A percentile compares a stretch with the other conserved stretches of the same genome.
These are phyloP conservation scores for Caenorhabditis sp. DNA, from an alignment of 2,888 invertebrate genomes.

Conservation along the genomic window DNA sequence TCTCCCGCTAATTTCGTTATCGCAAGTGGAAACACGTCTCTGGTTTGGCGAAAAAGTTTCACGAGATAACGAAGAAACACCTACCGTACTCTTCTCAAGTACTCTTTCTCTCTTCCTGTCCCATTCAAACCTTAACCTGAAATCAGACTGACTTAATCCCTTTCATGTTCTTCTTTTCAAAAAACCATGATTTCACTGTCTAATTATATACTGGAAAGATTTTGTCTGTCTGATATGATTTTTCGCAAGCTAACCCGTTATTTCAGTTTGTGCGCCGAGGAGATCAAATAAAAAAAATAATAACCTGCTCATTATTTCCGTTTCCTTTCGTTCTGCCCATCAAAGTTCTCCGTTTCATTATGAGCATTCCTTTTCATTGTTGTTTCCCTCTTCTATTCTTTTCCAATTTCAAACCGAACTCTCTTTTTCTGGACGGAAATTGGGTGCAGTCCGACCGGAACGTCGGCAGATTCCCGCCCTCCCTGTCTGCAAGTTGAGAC, in stretches of 20 bases:
- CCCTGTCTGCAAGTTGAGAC: neutral
- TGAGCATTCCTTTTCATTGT: neutral
- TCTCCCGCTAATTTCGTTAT: conserved; percentile 20
- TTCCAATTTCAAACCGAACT: conserved; percentile 10
- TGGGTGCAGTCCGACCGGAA: conserved; percentile 6
- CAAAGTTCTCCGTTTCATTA: conserved; percentile 21
- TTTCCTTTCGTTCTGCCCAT: neutral
- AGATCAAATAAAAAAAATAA: neutral
- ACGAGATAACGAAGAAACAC: too few relatives aligned
- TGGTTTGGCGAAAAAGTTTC: neutral
- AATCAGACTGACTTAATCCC: too few relatives aligned
- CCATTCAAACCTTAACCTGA: too few relatives aligned
- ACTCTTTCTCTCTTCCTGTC: neutral
- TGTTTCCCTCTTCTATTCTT: neutral
- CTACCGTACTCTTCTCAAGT: neutral
- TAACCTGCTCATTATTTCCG: conserved; percentile 1
- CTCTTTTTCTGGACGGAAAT: conserved; percentile 9
- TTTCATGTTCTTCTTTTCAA: too few relatives aligned
- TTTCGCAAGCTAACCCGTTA: too few relatives aligned
- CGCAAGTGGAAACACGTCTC: conserved; percentile 1
- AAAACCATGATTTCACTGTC: too few relatives aligned
- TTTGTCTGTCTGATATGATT: neutral
- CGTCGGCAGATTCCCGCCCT: conserved; percentile 7
- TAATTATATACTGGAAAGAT: too few relatives aligned
- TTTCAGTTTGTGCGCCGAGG: too few relatives aligned